Percentiles rank a stretch among this genome's conserved stretches.
These are phyloP conservation scores for Cabera pusaria DNA, from an alignment of 2,888 invertebrate species.

Conservation along the genomic window DNA sequence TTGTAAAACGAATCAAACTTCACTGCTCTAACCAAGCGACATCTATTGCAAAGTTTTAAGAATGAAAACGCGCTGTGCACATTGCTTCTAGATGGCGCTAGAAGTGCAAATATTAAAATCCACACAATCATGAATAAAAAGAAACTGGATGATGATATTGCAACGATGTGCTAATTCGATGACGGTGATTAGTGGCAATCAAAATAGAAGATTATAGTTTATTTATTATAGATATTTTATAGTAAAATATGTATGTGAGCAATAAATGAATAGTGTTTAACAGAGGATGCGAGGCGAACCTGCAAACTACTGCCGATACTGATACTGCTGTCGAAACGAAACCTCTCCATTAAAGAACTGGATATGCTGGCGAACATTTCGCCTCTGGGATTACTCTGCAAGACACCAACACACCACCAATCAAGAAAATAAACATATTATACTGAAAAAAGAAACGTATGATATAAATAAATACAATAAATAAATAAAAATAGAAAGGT, in stretches of 20 bases:
- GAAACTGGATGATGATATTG: conserved; percentile 17
- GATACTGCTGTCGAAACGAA: conserved; percentile 89
- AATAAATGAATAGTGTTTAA: conserved; percentile 39
- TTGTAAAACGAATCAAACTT: conserved; percentile 1
- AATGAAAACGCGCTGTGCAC: conserved; percentile 6
- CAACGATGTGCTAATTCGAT: conserved; percentile 8
- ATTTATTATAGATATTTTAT: no score
- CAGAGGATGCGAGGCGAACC: conserved; percentile 81
- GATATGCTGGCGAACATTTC: conserved; percentile 93
- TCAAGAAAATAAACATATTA: conserved; percentile 34
- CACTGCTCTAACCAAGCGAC: conserved; percentile 30
- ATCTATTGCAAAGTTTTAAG: conserved; percentile 35
- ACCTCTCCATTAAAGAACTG: conserved; percentile 91
- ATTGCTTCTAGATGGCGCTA: conserved; percentile 44
- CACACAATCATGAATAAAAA: conserved; percentile 15
- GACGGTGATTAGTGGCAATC: conserved; percentile 34
- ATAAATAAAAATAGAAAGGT: conserved; percentile 25
- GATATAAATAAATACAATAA: conserved; percentile 38
- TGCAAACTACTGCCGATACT: conserved; percentile 90
- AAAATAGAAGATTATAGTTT: conserved; percentile 32
- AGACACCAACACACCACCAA: conserved; percentile 59
- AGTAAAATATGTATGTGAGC: conserved; percentile 22
- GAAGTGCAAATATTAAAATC: conserved; percentile 9
- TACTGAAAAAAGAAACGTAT: conserved; percentile 62
- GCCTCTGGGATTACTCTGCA: conserved; percentile 89